Base-by-base conservation (phyloP, 2,113 vertebrate genomes). In the Galbula dea region DNA sequence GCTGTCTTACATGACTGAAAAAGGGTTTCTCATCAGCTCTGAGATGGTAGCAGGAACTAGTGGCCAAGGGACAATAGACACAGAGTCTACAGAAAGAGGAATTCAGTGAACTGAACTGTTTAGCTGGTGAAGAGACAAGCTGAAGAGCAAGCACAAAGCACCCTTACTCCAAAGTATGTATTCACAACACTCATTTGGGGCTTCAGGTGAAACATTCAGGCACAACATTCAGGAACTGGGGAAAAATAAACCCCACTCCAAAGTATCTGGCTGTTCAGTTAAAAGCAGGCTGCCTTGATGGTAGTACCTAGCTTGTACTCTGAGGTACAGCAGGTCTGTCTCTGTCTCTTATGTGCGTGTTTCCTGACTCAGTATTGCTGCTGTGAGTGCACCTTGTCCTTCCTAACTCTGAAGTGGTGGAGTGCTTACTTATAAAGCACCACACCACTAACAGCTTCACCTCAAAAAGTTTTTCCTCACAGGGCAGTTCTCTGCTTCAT, bases 361-460 rank as follows among this genome's bases (percentile, higher is more conserved):
- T 73, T 41, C 61, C 24, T 27, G 21, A 29, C 58, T 52, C 84
- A 45, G 51, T 3, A 66, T 39, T 36, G 32, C 37, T 71, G 71
- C 48, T 57, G 36, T 0, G 0, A 88, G 34, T 4, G 3, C 36
- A 46, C 29, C 72, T 65, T 55, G 14, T 71, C 59, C 46, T 67
- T 66, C 58, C 19, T 37, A 49, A 46, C 26, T 54, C 61, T 32
- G 67, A 86, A 80, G 49, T 7, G 23, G 71, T 5, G 32, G 18
- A 6, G 24, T 2, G 0, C 23, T 52, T 18, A n/a, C 26, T 71
- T 30, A 46, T 2, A 74, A 71, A 62, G 34, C 36, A 76, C 29
- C 21, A 9, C 1, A 0, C 24, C 0, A 0, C 11, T 0, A 43
- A 0, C 54, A 79, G 49, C 49, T 93, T 76, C 71, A 88, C 41